Evolutionary conservation across 1,140 invertebrate species (phyloP).

Genomic region (Papilio helenus): DNA sequence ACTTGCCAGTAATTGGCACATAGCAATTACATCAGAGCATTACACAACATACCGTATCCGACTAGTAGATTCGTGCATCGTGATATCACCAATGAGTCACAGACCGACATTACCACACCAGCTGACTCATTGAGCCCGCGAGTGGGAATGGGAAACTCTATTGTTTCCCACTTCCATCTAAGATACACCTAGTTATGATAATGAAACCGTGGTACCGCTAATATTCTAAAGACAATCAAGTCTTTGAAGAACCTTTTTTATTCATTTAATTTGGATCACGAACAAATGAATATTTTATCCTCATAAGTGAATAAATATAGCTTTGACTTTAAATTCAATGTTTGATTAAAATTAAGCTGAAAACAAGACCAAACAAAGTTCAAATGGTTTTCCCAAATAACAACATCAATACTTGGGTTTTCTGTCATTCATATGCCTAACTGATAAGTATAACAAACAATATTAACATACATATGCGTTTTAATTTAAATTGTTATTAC

Average conservation of each 20-base stretch:
- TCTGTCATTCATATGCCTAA: neutral
- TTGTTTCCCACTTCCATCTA: constrained; percentile 71
- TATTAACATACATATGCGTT: neutral
- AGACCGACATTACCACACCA: constrained; percentile 62
- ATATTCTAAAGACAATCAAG: constrained; percentile 4
- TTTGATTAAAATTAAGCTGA: neutral
- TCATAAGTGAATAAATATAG: neutral
- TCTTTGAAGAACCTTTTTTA: neutral
- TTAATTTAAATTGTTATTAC: neutral
- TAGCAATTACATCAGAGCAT: constrained; percentile 34
- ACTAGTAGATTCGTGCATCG: constrained; percentile 53
- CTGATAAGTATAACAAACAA: neutral
- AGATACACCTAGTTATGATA: constrained; percentile 64
- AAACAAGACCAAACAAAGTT: neutral
- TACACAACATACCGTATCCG: constrained; percentile 49
- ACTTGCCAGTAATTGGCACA: neutral
- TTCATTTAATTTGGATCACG: neutral
- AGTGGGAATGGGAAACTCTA: constrained; percentile 73
- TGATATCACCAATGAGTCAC: constrained; percentile 75
- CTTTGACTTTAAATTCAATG: neutral
- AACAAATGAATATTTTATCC: neutral
- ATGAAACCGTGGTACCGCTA: constrained; percentile 41
- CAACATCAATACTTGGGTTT: neutral
- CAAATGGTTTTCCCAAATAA: neutral
- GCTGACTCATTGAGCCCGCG: constrained; percentile 61